A percentile compares a stretch with the other conserved stretches of the same genome.
These are phyloP conservation scores for Heteropelma amictum DNA, from an alignment of 2,888 invertebrate genomes.

Conservation along the genomic window DNA sequence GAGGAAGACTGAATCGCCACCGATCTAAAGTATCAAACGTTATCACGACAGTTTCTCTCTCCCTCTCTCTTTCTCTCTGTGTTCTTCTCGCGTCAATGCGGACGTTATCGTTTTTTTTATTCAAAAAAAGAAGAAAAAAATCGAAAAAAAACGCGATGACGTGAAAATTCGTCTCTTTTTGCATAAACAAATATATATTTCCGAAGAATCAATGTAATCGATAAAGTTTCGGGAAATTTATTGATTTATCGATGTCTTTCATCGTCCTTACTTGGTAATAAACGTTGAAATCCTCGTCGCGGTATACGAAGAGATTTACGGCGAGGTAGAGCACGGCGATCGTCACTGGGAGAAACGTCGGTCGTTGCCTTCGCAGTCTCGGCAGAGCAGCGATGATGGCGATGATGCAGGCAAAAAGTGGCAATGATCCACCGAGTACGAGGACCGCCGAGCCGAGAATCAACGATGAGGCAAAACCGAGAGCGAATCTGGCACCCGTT, in stretches of 20 bases:
- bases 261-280: slow-evolving; percentile 58
- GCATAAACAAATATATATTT: neutral
- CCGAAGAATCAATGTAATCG: neutral
- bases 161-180: neutral
- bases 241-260: neutral
- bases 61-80: neutral
- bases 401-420: slow-evolving; percentile 86
- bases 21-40: slow-evolving; percentile 80
- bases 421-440: slow-evolving; percentile 82
- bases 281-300: slow-evolving; percentile 51
- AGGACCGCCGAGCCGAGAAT: slow-evolving; percentile 82
- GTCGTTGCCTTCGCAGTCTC: slow-evolving; percentile 64
- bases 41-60: neutral
- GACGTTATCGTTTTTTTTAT: neutral
- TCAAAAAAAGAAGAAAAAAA: neutral
- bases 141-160: no score
- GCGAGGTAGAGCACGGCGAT: slow-evolving; percentile 64
- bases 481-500: slow-evolving; percentile 63
- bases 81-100: neutral
- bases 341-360: slow-evolving; percentile 65
- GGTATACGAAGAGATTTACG: slow-evolving; percentile 55
- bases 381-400: slow-evolving; percentile 84
- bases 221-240: neutral
- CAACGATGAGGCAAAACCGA: slow-evolving; percentile 81
- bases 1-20: slow-evolving; percentile 88